Evolutionary conservation across 2,113 vertebrate species (phyloP).

Genomic region (Muscicapa adusta): DNA sequence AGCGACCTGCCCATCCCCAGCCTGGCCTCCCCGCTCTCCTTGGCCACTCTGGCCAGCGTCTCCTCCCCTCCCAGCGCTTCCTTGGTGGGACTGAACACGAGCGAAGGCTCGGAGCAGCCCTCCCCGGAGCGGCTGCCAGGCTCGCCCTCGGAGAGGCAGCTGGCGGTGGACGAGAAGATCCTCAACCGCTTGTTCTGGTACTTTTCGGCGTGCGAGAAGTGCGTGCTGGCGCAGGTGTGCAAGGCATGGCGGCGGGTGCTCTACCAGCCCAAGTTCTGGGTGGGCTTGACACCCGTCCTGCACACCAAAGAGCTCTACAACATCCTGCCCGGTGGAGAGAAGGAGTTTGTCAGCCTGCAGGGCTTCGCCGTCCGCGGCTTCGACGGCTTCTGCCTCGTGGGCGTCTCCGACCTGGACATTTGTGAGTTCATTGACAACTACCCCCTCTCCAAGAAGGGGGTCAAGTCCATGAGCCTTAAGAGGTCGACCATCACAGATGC

Average conservation of each 20-base stretch:
- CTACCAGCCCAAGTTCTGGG: conserved; percentile 99
- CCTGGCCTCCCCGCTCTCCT: conserved; percentile 79
- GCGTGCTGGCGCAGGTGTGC: conserved; percentile 94
- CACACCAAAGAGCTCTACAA: conserved; percentile 98
- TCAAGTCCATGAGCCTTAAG: conserved; percentile 96
- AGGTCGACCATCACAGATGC: conserved; percentile 98
- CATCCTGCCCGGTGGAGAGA: conserved; percentile 86
- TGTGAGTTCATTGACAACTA: conserved; percentile 99
- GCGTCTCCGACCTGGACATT: conserved; percentile 98
- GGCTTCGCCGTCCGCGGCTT: conserved; percentile 93
- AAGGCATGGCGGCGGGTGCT: conserved; percentile 94
- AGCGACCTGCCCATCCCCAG: conserved; percentile 77
- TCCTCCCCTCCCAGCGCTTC: conserved; percentile 72
- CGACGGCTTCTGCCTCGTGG: conserved; percentile 95
- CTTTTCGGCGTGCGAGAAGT: conserved; percentile 95
- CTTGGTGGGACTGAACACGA: conserved; percentile 68
- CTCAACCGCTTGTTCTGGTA: conserved; percentile 96
- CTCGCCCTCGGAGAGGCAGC: conserved; percentile 80
- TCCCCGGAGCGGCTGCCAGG: conserved; percentile 71
- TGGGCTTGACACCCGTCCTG: conserved; percentile 90
- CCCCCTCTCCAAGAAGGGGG: conserved; percentile 95
- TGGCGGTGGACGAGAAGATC: conserved; percentile 94
- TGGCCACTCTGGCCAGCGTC: conserved; percentile 67
- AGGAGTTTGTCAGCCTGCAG: conserved; percentile 96
- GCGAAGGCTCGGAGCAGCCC: conserved; percentile 75